Evolutionary conservation across 2,797 vertebrate genomes (phyloP), one percentile per base, ranked within the genome.

Genomic region (Halcyon leucocephala): DNA sequence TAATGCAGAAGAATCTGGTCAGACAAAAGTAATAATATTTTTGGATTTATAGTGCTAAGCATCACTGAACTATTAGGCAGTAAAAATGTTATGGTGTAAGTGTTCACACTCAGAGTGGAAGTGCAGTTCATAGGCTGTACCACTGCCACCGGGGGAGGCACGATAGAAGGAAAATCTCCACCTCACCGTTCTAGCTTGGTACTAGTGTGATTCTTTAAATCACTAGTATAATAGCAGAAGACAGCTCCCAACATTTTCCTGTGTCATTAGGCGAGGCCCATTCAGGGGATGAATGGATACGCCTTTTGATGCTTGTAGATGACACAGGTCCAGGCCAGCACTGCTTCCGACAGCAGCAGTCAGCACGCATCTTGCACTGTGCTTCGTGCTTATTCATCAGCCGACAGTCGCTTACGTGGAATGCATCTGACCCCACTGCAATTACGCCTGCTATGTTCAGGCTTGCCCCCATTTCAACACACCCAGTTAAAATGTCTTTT

Each of bases 111-210:
- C 19, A 19, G 13, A 1, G 15, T 20, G 31, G 28, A 46, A 11
- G 26, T 0, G 0, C 35, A 67, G 57, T 9, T 42, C 17, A 0
- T 0, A 7, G 81, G 52, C 54, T 1, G 0, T 0, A 3, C 52
- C 49, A 61, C 76, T 49, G 77, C 85, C 6, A 1, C 6, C 37
- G 2, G 22, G 3, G 10, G 58, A 72, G 46, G 22, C 2, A 17
- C 0, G 0, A 17, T 1, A 54, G 39, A n/a, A 33, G 0, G 14
- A 33, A 24, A 8, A 4, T 14, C 22, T 57, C 37, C 55, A 7
- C 41, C 1, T 10, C 14, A 17, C 17, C 31, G 0, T 25, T 20
- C 86, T 12, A 2, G 2, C 42, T 46, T 20, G 12, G 64, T 20
- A 33, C 44, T 1, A 1, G 7, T 16, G 35, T 2, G 1, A 6